These are phyloP conservation scores for Callopanchax toddi DNA, from an alignment of 2,113 vertebrate species.

Conservation along the genomic window DNA sequence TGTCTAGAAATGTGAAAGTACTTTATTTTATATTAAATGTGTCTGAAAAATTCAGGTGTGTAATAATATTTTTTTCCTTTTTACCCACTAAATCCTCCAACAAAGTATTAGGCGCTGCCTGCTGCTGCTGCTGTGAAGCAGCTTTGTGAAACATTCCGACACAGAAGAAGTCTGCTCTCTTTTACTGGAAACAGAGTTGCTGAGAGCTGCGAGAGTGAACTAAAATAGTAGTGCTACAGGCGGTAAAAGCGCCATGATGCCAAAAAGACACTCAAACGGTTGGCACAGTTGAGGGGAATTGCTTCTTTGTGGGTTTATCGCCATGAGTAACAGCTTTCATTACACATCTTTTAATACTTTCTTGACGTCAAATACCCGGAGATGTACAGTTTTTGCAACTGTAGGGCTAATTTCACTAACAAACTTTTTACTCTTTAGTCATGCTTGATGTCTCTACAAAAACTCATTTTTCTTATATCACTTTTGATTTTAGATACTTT, in stretches of 20 bases:
- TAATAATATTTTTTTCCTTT: not conserved
- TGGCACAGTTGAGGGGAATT: not conserved
- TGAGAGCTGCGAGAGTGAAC: not conserved
- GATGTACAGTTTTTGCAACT: not conserved
- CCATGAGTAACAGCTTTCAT: not conserved
- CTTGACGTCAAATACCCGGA: not conserved
- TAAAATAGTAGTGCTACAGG: conserved; percentile 10
- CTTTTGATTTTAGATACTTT: not conserved
- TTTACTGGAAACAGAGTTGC: not conserved
- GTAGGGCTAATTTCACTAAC: not conserved
- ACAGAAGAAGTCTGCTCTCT: not conserved
- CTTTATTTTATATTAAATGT: not conserved
- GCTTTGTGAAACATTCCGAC: not conserved
- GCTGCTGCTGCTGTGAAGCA: not conserved
- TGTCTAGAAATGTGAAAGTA: not conserved
- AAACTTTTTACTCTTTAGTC: not conserved
- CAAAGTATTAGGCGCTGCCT: not conserved
- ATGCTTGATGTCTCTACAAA: not conserved
- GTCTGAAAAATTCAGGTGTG: not conserved
- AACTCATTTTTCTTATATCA: not conserved
- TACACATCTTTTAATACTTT: not conserved
- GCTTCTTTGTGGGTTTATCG: conserved; percentile 1
- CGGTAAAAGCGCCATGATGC: conserved; percentile 11
- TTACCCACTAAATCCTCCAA: not conserved
- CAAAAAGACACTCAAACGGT: conserved; percentile 5